Evolutionary conservation across 2,797 vertebrate genomes (phyloP), one percentile per base, ranked within the genome.

Genomic region (Lithobates pipiens): DNA sequence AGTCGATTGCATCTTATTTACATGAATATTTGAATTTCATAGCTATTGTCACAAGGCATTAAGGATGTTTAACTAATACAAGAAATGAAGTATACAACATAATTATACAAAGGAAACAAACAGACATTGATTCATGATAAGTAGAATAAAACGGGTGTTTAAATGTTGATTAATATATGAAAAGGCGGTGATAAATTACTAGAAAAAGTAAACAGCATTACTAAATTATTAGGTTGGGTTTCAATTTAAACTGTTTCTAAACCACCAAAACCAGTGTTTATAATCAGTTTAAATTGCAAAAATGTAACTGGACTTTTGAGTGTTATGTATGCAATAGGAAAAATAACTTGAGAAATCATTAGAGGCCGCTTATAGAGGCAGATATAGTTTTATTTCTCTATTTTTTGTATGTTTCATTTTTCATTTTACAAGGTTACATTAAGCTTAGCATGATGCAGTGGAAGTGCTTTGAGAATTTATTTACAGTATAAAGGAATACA

Each of bases 31-130:
- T 86, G 32, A 73, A 86, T 71, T 71, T 72, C 73, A 86, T 42
- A 77, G 32, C 65, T 79, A 23, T 84, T 68, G 34, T 82, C 21
- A 9, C 54, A 57, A 71, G 46, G 44, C 65, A 72, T 82, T 86
- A 86, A 86, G 76, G 50, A 77, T 86, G 79, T 50, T 82, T 82
- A 86, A 77, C 85, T 86, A 86, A 82, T 72, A 63, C 74, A 86
- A 77, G 67, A 82, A 82, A 86, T 82, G 63, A 76, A 39, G 63
- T 70, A 72, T 65, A 72, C 79, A 80, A 80, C 65, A 77, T 82
- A 76, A 86, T 77, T 82, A 82, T 77, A 63, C 79, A 82, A 86
- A 82, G 23, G 67, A 86, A 86, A 84, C 83, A 80, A 86, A 79
- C 69, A 85, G 34, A 73, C 77, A 78, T 61, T 85, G 54, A 79